Conservation (phyloP, 1,140 invertebrate genomes). For the Leguminivora glycinivorella region DNA sequence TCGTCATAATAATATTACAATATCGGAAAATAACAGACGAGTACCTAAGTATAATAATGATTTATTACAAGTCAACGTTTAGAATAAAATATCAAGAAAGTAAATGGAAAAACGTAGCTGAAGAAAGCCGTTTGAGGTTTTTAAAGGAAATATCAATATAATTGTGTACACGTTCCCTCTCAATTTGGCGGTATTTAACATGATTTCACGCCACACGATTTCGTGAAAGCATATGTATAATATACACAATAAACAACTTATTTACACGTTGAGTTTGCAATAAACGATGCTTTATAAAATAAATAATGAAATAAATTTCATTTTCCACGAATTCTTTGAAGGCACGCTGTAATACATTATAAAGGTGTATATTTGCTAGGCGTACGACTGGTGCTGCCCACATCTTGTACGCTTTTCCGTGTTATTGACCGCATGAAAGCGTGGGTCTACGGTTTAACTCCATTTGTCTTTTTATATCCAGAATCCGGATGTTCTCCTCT, state of each 20-base stretch:
- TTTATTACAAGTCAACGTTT: too few species aligned
- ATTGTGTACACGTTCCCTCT: neutral
- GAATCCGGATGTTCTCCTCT: too few species aligned
- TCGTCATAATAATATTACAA: too few species aligned
- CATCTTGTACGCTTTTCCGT: too few species aligned
- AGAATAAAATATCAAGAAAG: too few species aligned
- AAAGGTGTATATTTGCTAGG: neutral
- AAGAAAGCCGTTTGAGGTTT: neutral
- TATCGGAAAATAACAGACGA: too few species aligned
- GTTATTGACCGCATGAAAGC: too few species aligned
- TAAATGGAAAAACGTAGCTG: neutral
- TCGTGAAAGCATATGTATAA: neutral
- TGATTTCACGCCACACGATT: neutral
- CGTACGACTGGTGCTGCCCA: too few species aligned
- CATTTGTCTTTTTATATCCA: too few species aligned
- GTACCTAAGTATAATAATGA: too few species aligned
- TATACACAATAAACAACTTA: neutral
- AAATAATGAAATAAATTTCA: neutral
- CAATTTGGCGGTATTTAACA: conserved; percentile 2
- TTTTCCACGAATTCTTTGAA: neutral
- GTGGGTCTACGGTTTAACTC: too few species aligned
- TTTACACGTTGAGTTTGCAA: neutral
- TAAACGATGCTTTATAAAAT: neutral
- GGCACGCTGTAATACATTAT: neutral
- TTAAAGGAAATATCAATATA: neutral